These are phyloP conservation scores for Drosophila repleta DNA, from an alignment of 1,140 invertebrate genomes.

Conservation along the genomic window DNA sequence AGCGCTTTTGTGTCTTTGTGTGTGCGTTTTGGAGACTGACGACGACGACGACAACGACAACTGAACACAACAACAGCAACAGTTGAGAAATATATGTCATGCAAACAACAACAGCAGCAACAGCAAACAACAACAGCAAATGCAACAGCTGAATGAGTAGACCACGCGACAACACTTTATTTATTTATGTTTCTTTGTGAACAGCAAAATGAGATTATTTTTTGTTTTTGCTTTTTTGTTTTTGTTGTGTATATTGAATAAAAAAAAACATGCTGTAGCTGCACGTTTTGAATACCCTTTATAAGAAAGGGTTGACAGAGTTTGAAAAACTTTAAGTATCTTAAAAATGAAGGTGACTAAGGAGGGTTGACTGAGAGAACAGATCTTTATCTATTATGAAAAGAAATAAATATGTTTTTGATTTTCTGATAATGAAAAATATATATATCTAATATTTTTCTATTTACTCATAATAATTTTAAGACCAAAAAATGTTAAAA, in stretches of 20 bases:
- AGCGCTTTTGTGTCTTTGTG: conserved; percentile 23
- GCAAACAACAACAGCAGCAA: conserved; percentile 11
- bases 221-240: neutral
- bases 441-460: no score
- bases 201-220: conserved; percentile 7
- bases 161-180: conserved; percentile 47
- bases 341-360: no score
- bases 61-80: conserved; percentile 29
- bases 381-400: no score
- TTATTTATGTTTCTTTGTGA: conserved; percentile 18
- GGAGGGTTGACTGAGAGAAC: no score
- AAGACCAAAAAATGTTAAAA: no score
- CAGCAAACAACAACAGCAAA: conserved; percentile 20
- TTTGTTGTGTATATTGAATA: conserved; percentile 15
- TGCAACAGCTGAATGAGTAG: conserved; percentile 41
- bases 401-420: no score
- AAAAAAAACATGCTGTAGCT: conserved; percentile 4
- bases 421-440: no score
- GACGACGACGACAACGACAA: conserved; percentile 28
- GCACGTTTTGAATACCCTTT: conserved; percentile 6
- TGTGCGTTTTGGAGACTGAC: conserved; percentile 19
- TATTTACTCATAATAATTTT: no score
- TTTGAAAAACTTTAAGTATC: no score
- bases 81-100: conserved; percentile 35
- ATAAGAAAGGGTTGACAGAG: neutral